Evolutionary conservation across 2,888 invertebrate genomes (phyloP), one percentile per base, ranked within the genome.

Genomic region (Tipula helvola): DNA sequence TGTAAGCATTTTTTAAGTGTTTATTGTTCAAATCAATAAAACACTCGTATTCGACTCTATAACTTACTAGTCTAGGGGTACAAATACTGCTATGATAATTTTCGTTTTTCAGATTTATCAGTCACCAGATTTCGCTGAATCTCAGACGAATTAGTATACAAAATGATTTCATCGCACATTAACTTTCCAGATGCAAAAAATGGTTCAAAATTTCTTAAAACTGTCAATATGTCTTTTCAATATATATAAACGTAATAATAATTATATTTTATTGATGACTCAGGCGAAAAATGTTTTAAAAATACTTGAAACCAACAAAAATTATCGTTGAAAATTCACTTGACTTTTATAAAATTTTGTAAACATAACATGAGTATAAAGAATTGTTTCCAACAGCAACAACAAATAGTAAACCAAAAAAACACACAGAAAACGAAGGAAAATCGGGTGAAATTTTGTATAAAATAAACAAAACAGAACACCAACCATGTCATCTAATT

Each of bases 401-500:
- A 71, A 71, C 71, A 71, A 71, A 71, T 12, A n/a, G n/a, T n/a
- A 18, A 71, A 71, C 10, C 71, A 28, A 71, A 71, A 71, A 18
- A 18, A 28, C 28, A 71, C 71, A 71, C 18, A 28, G 5, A 16
- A 52, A 52, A 52, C 52, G 52, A 16, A 52, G 28, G 28, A 28
- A 71, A 71, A 71, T 71, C 71, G 71, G 71, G 52, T 28, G 28
- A 71, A 71, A 12, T 12, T 10, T 71, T 28, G 0, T 71, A 28
- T 71, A 18, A 71, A 71, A 71, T 71, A 71, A 71, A 71, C 71
- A 71, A 71, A 71, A 18, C 71, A 71, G 71, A 71, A 71, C 71
- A 71, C 71, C 71, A 71, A 71, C 71, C 71, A 71, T 71, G 71
- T 71, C 71, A 71, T 71, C 71, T 71, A 71, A 71, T 71, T 71